Evolutionary conservation across 2,888 invertebrate species (phyloP).

Genomic region (Caenorhabditis sp.): DNA sequence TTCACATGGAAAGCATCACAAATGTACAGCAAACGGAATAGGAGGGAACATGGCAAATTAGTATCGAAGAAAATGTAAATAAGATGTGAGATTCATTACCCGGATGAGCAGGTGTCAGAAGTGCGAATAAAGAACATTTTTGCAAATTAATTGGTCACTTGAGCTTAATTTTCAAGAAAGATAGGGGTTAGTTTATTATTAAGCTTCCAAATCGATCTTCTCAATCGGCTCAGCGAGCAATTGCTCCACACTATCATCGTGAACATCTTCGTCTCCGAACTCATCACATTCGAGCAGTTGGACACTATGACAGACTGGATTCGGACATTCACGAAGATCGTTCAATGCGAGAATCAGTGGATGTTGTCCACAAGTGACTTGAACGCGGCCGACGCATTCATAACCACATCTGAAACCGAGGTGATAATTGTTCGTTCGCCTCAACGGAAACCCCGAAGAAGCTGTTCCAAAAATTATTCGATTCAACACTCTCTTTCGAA

Average conservation of each 20-base stretch:
- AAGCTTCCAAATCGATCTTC: conserved; percentile 54
- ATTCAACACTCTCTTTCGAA: conserved; percentile 44
- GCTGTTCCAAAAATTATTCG: conserved; percentile 44
- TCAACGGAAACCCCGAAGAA: conserved; percentile 51
- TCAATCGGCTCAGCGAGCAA: conserved; percentile 58
- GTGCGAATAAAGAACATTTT: conserved; percentile 7
- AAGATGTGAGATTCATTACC: conserved; percentile 25
- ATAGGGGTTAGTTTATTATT: neutral
- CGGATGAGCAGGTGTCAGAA: conserved; percentile 54
- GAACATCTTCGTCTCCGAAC: conserved; percentile 22
- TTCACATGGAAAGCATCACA: conserved; percentile 33
- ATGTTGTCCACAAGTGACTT: conserved; percentile 67
- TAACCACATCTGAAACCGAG: conserved; percentile 70
- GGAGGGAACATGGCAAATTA: conserved; percentile 41
- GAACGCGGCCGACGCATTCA: conserved; percentile 72
- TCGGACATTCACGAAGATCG: conserved; percentile 73
- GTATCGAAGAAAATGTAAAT: conserved; percentile 14
- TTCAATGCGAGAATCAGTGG: conserved; percentile 69
- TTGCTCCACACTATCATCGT: conserved; percentile 47
- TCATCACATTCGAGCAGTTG: conserved; percentile 65
- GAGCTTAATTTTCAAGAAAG: neutral
- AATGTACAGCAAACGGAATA: conserved; percentile 43
- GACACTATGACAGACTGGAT: conserved; percentile 69
- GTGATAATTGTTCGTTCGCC: neutral
- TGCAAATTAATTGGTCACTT: neutral